Percentiles rank a stretch among this genome's conserved stretches.
phyloP scores from a whole-genome alignment of 2,888 invertebrate species.

The Drosophila mulleri region DNA sequence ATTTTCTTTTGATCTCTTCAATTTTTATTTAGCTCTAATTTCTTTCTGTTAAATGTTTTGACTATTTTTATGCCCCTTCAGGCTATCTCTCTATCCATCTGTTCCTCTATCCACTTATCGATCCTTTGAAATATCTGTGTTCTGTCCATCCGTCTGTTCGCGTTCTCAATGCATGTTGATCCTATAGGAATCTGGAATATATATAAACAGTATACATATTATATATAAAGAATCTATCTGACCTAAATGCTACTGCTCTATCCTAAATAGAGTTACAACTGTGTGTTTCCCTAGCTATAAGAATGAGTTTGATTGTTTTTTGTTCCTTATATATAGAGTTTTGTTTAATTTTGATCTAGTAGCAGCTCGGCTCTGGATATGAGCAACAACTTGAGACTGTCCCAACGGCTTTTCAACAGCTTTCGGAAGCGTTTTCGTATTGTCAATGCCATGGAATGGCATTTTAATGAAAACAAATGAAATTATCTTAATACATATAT shows the following conservation, averaged over 20 bases:
- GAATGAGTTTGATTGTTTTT: neutral
- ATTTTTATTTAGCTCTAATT: neutral
- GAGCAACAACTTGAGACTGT: constrained; percentile 61
- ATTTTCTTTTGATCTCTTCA: neutral
- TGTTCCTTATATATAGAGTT: constrained; percentile 14
- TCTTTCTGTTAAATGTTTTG: neutral
- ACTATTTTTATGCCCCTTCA: too few species aligned
- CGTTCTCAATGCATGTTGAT: too few species aligned
- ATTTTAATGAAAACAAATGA: constrained; percentile 25
- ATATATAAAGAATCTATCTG: neutral
- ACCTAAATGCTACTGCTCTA: too few species aligned
- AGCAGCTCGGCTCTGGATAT: constrained; percentile 25
- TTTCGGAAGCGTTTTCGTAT: constrained; percentile 64
- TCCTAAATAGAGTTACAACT: too few species aligned
- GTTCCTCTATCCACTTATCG: neutral
- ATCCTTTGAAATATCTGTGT: neutral
- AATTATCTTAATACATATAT: constrained; percentile 1
- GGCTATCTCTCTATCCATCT: too few species aligned
- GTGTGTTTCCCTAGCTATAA: neutral
- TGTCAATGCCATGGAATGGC: constrained; percentile 38
- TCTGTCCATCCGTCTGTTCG: too few species aligned
- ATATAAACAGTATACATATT: too few species aligned
- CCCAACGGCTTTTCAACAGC: constrained; percentile 76
- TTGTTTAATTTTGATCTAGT: constrained; percentile 35
- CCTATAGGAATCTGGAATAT: too few species aligned